Evolutionary conservation across 2,113 vertebrate species (phyloP).

Genomic region (Tragelaphus imberbis): DNA sequence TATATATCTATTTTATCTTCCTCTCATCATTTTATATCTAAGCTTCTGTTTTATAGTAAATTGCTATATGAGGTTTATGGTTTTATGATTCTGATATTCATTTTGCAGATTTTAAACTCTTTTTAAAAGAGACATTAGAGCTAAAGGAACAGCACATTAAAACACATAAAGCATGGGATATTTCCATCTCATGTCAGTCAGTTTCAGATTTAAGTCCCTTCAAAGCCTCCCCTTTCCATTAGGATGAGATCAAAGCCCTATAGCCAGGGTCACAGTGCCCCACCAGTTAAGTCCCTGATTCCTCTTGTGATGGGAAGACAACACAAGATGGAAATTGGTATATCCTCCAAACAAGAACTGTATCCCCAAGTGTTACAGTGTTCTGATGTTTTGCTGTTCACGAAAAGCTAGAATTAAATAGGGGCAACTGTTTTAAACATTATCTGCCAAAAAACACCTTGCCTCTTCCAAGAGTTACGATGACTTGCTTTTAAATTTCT

Average conservation of each 20-base stretch:
- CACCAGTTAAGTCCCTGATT: background rate
- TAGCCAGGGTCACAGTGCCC: background rate
- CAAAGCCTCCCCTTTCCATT: background rate
- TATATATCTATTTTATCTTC: background rate
- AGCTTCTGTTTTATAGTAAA: conserved; percentile 28
- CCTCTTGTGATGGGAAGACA: background rate
- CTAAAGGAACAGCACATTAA: background rate
- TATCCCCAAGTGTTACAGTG: background rate
- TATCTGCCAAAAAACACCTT: background rate
- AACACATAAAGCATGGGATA: background rate
- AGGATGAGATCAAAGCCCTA: background rate
- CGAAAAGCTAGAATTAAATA: background rate
- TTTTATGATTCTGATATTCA: conserved; percentile 18
- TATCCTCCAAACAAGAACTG: background rate
- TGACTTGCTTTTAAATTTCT: background rate
- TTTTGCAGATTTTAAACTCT: conserved; percentile 33
- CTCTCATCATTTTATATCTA: background rate
- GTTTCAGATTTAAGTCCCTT: background rate
- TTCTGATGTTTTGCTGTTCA: background rate
- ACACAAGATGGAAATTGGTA: background rate
- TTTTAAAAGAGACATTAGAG: conserved; percentile 1
- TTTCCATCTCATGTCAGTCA: background rate
- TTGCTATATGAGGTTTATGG: background rate
- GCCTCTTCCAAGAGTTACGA: background rate
- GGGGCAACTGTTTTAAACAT: background rate